Percentiles rank a stretch among this genome's conserved stretches.
Evolutionary conservation across 2,888 invertebrate species (phyloP).

Genomic region (Luffia ferchaultella): DNA sequence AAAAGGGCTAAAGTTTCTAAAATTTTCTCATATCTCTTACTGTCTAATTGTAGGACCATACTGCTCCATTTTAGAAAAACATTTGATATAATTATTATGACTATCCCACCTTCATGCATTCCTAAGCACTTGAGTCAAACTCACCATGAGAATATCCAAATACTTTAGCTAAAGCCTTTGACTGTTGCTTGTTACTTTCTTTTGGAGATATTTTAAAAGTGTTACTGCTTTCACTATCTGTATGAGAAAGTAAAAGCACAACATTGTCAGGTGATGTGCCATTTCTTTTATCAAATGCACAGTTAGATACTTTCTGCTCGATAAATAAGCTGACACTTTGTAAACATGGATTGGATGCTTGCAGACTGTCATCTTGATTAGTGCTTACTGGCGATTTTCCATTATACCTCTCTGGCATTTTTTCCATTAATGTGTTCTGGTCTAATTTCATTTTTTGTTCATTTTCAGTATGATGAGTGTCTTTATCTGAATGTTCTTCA

Average conservation of each 20-base stretch:
- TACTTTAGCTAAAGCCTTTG: constrained; percentile 33
- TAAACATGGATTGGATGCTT: constrained; percentile 31
- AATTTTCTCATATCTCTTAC: too few species aligned
- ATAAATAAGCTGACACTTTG: constrained; percentile 41
- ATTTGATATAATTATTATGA: too few species aligned
- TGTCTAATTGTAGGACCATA: too few species aligned
- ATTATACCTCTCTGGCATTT: too few species aligned
- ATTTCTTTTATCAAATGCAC: background rate
- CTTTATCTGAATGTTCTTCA: too few species aligned
- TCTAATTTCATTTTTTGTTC: too few species aligned
- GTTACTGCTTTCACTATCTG: constrained; percentile 20
- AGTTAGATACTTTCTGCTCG: constrained; percentile 21
- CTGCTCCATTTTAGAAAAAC: too few species aligned
- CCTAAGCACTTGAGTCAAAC: constrained; percentile 18
- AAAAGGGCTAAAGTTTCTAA: too few species aligned
- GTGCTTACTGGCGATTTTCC: too few species aligned
- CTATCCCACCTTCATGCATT: background rate
- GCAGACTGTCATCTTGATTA: too few species aligned
- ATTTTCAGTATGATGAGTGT: too few species aligned
- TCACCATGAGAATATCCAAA: constrained; percentile 53
- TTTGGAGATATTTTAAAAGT: constrained; percentile 13
- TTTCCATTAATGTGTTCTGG: too few species aligned
- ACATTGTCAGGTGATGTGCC: constrained; percentile 18
- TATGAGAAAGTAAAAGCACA: constrained; percentile 28
- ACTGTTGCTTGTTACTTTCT: constrained; percentile 22